Percentiles rank a stretch among this genome's conserved stretches.
Evolutionary conservation across 2,888 invertebrate species (phyloP).

Genomic region (Sphaerophoria rueppellii): DNA sequence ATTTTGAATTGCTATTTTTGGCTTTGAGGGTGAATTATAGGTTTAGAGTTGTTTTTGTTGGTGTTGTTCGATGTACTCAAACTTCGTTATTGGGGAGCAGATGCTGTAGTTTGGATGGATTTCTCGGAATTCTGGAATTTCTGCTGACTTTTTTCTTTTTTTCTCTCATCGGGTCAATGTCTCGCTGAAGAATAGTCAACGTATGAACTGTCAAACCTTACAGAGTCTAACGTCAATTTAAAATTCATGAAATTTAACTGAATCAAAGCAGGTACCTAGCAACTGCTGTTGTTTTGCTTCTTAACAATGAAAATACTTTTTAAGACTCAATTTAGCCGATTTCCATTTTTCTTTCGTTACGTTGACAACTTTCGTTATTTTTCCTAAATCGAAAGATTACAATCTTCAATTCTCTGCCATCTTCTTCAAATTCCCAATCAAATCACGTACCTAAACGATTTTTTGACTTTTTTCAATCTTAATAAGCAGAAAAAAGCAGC

Average conservation of each 20-base stretch:
- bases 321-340: conserved; percentile 4
- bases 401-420: conserved; percentile 10
- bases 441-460: conserved; percentile 38
- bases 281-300: not conserved
- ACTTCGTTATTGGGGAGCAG: not conserved
- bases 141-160: not conserved
- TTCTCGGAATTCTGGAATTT: not conserved
- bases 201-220: too few relatives aligned
- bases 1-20: conserved; percentile 8
- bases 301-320: not conserved
- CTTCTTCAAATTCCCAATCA: conserved; percentile 21
- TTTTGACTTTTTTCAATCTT: conserved; percentile 40
- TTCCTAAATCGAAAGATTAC: conserved; percentile 34
- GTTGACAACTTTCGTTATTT: conserved; percentile 23
- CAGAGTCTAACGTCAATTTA: too few relatives aligned
- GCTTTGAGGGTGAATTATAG: not conserved
- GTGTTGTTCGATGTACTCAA: not conserved
- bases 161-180: too few relatives aligned
- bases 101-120: not conserved
- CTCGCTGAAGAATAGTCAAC: too few relatives aligned
- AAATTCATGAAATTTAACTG: too few relatives aligned
- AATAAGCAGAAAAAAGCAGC: conserved; percentile 8
- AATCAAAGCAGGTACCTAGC: too few relatives aligned
- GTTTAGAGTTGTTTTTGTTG: not conserved
- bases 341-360: not conserved